Conservation (phyloP, 2,888 invertebrate species). For the Subacronicta megacephala region DNA sequence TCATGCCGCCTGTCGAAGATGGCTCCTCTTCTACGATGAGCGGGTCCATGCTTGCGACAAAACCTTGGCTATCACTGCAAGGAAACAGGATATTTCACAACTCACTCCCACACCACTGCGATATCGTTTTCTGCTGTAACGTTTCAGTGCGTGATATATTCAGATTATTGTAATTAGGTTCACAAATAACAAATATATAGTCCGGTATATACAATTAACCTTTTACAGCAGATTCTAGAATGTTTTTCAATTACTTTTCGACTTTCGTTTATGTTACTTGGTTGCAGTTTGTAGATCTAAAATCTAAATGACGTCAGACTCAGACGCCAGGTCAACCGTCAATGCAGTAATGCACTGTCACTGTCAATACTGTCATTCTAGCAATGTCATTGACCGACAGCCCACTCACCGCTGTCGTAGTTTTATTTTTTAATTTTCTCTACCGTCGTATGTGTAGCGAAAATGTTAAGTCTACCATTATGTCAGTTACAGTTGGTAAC, state of each 20-base stretch:
- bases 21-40: slow-evolving; percentile 38
- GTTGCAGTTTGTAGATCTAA: no score
- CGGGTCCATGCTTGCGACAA: slow-evolving; percentile 57
- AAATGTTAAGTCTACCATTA: no score
- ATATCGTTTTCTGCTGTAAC: not conserved
- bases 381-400: no score
- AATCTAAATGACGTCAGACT: slow-evolving; percentile 13
- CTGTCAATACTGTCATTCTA: no score
- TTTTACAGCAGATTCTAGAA: slow-evolving; percentile 23
- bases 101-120: slow-evolving; percentile 25
- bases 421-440: no score
- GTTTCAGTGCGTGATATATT: not conserved
- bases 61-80: slow-evolving; percentile 4
- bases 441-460: no score
- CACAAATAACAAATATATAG: slow-evolving; percentile 5
- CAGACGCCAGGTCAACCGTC: slow-evolving; percentile 5
- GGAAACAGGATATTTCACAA: slow-evolving; percentile 45
- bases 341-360: no score
- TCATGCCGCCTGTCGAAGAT: slow-evolving; percentile 40
- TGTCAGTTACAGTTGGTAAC: no score
- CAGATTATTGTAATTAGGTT: not conserved
- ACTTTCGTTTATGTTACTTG: slow-evolving; percentile 7
- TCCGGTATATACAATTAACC: slow-evolving; percentile 2
- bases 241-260: slow-evolving; percentile 3
- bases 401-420: slow-evolving; percentile 5